These are phyloP conservation scores for Misgurnus mizolepis DNA, from an alignment of 2,113 vertebrate genomes.

Conservation along the genomic window DNA sequence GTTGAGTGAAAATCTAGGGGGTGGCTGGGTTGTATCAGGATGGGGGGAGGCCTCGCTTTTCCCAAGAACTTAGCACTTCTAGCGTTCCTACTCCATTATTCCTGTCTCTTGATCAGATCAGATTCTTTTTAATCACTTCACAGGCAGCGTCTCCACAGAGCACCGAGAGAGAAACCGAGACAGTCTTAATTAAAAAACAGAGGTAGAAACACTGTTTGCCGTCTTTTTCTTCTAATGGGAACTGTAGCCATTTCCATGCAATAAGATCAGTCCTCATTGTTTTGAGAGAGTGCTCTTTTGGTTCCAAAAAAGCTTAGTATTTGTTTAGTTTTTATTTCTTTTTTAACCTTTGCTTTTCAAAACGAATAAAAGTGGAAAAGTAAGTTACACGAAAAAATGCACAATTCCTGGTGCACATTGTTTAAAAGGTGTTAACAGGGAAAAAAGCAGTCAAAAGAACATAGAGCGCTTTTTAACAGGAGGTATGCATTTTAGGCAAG, in stretches of 20 bases:
- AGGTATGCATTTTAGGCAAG: slow-evolving; percentile 72
- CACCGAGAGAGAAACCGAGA: slow-evolving; percentile 80
- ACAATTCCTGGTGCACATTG: slow-evolving; percentile 60
- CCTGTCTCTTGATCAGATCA: slow-evolving; percentile 94
- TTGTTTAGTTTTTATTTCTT: slow-evolving; percentile 76
- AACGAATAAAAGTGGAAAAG: slow-evolving; percentile 73
- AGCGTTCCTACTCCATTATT: slow-evolving; percentile 97
- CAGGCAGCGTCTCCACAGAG: slow-evolving; percentile 86
- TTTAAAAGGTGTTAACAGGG: slow-evolving; percentile 72
- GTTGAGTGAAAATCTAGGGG: slow-evolving; percentile 56
- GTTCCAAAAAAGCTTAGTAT: slow-evolving; percentile 77
- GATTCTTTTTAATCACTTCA: slow-evolving; percentile 98
- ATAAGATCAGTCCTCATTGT: slow-evolving; percentile 85
- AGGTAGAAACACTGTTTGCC: slow-evolving; percentile 87
- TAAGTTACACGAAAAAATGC: slow-evolving; percentile 63
- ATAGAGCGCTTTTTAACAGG: slow-evolving; percentile 64
- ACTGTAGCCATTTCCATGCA: slow-evolving; percentile 83
- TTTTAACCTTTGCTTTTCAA: slow-evolving; percentile 54
- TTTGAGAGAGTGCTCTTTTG: slow-evolving; percentile 65
- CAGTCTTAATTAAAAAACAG: slow-evolving; percentile 97
- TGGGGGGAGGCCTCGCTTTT: slow-evolving; percentile 73
- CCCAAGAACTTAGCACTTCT: slow-evolving; percentile 89
- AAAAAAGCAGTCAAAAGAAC: slow-evolving; percentile 37
- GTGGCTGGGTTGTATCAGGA: slow-evolving; percentile 53
- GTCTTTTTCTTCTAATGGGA: slow-evolving; percentile 89